phyloP scores from a whole-genome alignment of 2,113 vertebrate species.

The Ivindomyrus marchei region DNA sequence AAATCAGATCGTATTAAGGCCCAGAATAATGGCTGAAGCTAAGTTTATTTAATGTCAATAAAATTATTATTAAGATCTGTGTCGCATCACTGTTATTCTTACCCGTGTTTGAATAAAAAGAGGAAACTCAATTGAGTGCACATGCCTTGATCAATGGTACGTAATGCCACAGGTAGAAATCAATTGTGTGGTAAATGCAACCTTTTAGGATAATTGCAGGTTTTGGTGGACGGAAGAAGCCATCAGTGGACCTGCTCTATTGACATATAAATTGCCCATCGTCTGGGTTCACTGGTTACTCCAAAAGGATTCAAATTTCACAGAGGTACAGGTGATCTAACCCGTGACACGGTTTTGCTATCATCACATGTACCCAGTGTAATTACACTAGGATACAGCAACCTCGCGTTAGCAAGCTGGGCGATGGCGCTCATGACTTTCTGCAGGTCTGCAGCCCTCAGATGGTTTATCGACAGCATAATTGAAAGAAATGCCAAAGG shows the following conservation, averaged over 20 bases:
- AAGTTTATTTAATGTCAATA: neutral
- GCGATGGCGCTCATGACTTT: neutral
- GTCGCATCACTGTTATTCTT: neutral
- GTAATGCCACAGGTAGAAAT: conserved; percentile 18
- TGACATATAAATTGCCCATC: conserved; percentile 10
- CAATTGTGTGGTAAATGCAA: conserved; percentile 23
- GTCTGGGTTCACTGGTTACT: neutral
- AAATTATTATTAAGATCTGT: neutral
- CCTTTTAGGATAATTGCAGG: conserved; percentile 15
- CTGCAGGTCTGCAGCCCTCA: neutral
- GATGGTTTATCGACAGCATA: neutral
- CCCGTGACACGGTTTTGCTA: neutral
- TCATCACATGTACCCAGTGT: neutral
- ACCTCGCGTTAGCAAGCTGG: neutral
- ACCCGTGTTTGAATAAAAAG: neutral
- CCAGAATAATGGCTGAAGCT: neutral
- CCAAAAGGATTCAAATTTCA: conserved; percentile 12
- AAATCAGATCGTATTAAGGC: neutral
- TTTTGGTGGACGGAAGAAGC: conserved; percentile 1
- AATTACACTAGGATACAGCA: neutral
- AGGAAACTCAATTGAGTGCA: conserved; percentile 18
- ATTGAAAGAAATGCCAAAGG: neutral
- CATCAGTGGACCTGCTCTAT: neutral
- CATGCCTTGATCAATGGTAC: conserved; percentile 17
- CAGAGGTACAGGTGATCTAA: neutral